Evolutionary conservation across 2,797 vertebrate species (phyloP).

Genomic region (Anguilla megastoma): DNA sequence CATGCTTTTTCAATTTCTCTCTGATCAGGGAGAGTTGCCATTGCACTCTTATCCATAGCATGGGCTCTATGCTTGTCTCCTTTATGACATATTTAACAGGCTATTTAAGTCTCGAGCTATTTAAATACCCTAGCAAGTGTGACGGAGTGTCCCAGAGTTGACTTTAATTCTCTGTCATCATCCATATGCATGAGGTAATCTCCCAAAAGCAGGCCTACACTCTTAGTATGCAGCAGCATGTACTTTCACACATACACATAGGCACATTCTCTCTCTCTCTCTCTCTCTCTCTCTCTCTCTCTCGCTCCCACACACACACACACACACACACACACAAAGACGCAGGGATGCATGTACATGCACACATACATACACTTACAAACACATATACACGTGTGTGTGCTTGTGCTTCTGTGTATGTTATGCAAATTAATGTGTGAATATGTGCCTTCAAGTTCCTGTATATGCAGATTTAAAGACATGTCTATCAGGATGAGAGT

Average conservation of each 20-base stretch:
- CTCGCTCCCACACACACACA: too few relatives aligned
- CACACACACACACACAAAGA: not conserved
- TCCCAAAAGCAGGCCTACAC: not conserved
- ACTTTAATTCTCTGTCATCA: conserved; percentile 11
- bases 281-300: not conserved
- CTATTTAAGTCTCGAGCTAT: not conserved
- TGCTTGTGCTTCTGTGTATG: not conserved
- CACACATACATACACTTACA: not conserved
- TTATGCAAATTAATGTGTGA: not conserved
- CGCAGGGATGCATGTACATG: too few relatives aligned
- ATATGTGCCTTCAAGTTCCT: not conserved
- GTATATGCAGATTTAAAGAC: not conserved
- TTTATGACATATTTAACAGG: not conserved
- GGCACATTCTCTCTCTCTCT: not conserved
- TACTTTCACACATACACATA: not conserved
- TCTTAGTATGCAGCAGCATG: not conserved
- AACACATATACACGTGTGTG: not conserved
- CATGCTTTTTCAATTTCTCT: not conserved
- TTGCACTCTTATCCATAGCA: not conserved
- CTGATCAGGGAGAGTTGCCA: not conserved
- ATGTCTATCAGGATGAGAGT: not conserved
- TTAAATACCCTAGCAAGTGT: not conserved
- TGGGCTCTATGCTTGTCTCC: not conserved
- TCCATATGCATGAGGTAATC: conserved; percentile 22
- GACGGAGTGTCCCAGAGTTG: not conserved